Percentiles rank a stretch among this genome's conserved stretches.
Evolutionary conservation across 2,797 vertebrate genomes (phyloP).

Genomic region (Liparis tanakae): DNA sequence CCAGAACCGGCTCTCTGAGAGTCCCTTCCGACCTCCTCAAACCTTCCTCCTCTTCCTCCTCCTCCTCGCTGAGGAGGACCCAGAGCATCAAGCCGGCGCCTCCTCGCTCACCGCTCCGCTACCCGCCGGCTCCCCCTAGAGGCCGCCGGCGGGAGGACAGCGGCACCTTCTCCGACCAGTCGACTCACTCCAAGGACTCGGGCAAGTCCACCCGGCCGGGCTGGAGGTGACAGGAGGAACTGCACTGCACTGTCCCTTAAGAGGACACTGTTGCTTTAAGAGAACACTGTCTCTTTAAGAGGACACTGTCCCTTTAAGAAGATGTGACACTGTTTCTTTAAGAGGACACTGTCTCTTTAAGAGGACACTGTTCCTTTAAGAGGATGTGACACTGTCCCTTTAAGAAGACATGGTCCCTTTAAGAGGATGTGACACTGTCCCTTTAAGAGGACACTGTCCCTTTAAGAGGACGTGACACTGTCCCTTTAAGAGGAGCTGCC

Average conservation of each 20-base stretch:
- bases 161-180: constrained; percentile 77
- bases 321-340: too few species aligned
- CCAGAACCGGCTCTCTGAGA: constrained; percentile 77
- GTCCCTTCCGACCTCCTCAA: constrained; percentile 33
- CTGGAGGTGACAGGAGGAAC: constrained; percentile 78
- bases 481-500: too few species aligned
- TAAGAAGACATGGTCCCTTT: too few species aligned
- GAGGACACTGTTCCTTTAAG: too few species aligned
- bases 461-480: too few species aligned
- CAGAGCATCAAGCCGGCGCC: constrained; percentile 72
- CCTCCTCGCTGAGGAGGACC: constrained; percentile 63
- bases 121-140: constrained; percentile 39
- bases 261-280: too few species aligned
- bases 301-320: too few species aligned
- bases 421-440: too few species aligned
- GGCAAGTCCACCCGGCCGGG: constrained; percentile 78
- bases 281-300: too few species aligned
- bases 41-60: constrained; percentile 26
- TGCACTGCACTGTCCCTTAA: not conserved
- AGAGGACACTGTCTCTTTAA: too few species aligned
- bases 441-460: too few species aligned
- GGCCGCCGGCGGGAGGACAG: constrained; percentile 71
- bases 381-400: not conserved
- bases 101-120: constrained; percentile 54
- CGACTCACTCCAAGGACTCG: constrained; percentile 74